Percentiles rank a stretch among this genome's conserved stretches.
phyloP scores from a whole-genome alignment of 2,113 vertebrate genomes.

The Daphoenositta chrysoptera region DNA sequence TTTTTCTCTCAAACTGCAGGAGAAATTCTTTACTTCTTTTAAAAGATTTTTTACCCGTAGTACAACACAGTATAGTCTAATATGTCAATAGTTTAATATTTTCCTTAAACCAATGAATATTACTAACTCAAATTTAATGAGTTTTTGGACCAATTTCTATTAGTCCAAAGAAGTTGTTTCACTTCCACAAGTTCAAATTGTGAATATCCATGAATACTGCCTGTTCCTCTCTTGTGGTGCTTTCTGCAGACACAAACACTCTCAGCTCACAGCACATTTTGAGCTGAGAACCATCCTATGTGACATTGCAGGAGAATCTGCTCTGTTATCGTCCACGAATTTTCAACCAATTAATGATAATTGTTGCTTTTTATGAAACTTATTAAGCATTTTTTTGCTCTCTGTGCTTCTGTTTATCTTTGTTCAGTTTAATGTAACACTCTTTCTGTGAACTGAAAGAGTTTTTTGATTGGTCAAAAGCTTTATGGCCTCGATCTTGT shows the following conservation, averaged over 20 bases:
- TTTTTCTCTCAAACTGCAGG: neutral
- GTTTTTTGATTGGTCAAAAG: neutral
- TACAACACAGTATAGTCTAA: neutral
- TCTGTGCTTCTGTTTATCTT: neutral
- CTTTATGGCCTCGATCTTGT: neutral
- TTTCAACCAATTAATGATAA: neutral
- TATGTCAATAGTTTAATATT: neutral
- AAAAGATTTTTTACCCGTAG: neutral
- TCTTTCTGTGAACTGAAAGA: neutral
- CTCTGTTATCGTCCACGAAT: neutral
- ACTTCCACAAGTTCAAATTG: neutral
- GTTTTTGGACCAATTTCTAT: neutral
- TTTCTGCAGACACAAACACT: neutral
- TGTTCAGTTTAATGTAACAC: neutral
- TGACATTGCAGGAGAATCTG: neutral
- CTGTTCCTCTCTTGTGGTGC: neutral
- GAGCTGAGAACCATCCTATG: neutral
- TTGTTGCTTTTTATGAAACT: neutral
- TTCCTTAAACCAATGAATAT: neutral
- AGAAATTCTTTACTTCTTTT: neutral
- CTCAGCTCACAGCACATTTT: neutral
- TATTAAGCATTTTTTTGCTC: neutral
- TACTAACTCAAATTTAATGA: neutral
- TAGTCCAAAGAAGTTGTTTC: neutral
- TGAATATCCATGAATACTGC: neutral